Percentiles rank a stretch among this genome's conserved stretches.
These are phyloP conservation scores for Hestina assimilis DNA, from an alignment of 1,140 invertebrate genomes.

Conservation along the genomic window DNA sequence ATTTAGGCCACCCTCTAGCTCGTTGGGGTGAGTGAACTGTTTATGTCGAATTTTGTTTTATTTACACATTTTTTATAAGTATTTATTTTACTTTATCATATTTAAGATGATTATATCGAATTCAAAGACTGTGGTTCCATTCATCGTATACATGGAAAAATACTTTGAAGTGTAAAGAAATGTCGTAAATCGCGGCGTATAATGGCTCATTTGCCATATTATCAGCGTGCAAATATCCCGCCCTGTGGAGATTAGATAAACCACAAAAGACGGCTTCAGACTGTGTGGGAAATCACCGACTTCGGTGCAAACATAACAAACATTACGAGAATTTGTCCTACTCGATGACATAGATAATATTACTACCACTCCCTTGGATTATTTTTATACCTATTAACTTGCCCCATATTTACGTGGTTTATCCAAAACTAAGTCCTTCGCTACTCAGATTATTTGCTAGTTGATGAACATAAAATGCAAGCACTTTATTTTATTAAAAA, in stretches of 20 bases:
- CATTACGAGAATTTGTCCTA: not conserved
- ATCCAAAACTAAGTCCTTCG: too few species aligned
- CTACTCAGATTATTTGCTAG: too few species aligned
- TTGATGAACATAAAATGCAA: too few species aligned
- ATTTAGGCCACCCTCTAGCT: constrained; percentile 56
- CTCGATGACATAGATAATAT: too few species aligned
- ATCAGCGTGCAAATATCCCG: constrained; percentile 74
- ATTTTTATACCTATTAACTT: too few species aligned
- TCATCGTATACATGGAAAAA: constrained; percentile 11
- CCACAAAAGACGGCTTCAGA: constrained; percentile 45
- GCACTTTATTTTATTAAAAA: too few species aligned
- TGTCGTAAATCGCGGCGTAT: constrained; percentile 33
- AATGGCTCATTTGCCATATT: constrained; percentile 60
- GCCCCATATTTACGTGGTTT: too few species aligned
- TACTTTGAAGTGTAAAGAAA: constrained; percentile 20
- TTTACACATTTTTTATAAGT: constrained; percentile 27
- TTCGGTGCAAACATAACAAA: constrained; percentile 4
- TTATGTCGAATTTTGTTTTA: constrained; percentile 60
- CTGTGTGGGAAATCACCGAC: constrained; percentile 48
- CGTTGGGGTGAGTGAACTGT: constrained; percentile 37
- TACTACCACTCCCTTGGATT: too few species aligned
- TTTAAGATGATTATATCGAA: not conserved
- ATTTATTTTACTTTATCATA: constrained; percentile 8
- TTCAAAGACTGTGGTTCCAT: not conserved
- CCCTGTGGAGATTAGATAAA: constrained; percentile 69